Base-by-base conservation (phyloP, 2,888 invertebrate genomes). In the Chloroclysta siterata region DNA sequence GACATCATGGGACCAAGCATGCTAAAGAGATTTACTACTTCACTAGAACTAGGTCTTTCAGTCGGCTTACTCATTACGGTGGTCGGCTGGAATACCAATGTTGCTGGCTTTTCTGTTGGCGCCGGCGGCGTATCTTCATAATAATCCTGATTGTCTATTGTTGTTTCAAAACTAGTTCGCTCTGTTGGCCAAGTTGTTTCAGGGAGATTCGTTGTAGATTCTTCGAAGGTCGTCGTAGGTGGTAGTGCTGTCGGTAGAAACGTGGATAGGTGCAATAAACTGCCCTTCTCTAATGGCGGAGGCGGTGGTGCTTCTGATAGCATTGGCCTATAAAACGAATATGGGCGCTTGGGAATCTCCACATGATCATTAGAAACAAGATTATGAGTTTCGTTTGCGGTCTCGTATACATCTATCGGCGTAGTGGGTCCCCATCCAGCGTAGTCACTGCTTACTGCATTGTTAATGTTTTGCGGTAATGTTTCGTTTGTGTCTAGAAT, bases 401-500 rank as follows among this genome's bases (percentile, higher is more conserved):
- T 65, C 54, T 82, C 80, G 53, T 73, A 79, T 44, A 88, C 84
- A 41, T 86, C 83, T 7, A 87, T 71, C 0, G 92, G 90, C 17
- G 90, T 90, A 13, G 93, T 93, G 2, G 93, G 93, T 2, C 93
- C 92, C 93, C 93, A 93, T 10, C 93, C 93, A 5, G 92, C 90
- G 65, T 93, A 93, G 70, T 93, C 93, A 68, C 89, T 92, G 65
- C 87, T 92, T 6, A 92, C 87, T 8, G 82, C 78, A 57, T 80
- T 87, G 36, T 83, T 81, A 28, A 80, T 55, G n/a, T 66, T 72
- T 41, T 80, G 68, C 29, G 77, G 61, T 67, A 83, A 83, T 10
- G 88, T 88, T 63, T 86, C 78, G 75, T 88, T 89, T 36, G 70
- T 69, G 57, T 83, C 76, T 7, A 78, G 75, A 62, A 86, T 81